Evolutionary conservation across 2,888 invertebrate species (phyloP), one percentile per base, ranked within the genome.

Genomic region (Lithophane socia): DNA sequence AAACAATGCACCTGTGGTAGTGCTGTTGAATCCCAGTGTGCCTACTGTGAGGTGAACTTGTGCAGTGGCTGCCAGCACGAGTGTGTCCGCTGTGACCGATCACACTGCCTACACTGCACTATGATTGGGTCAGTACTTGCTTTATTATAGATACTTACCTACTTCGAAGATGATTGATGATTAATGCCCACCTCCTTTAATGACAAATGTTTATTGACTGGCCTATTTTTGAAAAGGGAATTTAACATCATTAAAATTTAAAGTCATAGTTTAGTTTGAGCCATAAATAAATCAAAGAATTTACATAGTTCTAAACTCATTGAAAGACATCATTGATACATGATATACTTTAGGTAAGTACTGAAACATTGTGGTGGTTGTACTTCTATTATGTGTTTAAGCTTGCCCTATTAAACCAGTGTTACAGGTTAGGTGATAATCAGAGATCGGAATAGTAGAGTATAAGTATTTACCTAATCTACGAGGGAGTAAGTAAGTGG

Each of bases 41-140:
- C 91, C 0, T 96, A 96, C 89, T 96, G 96, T 69, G 96, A 96
- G 81, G 82, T 84, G 21, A 58, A 79, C 0, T 91, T 95, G 49
- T 96, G 96, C 73, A 18, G 47, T 10, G 18, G 49, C 0, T 95
- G 96, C 83, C 91, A 89, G 73, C 93, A 89, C 9, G 70, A 67
- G 7, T 96, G 96, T 67, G 77, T 75, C 1, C 83, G 75, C 52
- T 96, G 96, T 81, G 83, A 90, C 2, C 84, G 84, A 3, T 42
- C 76, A 3, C 91, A 94, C 87, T 96, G 96, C 79, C 83, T 88
- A 18, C 88, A 82, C 29, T 96, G 96, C 86, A 92, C 92, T 2
- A 82, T 95, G n/a, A 81, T 82, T 54, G 92, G 94, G 96, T 96
- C 87, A 88, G 85, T 37, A 58, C 10, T n/a, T 16, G 42, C n/a